Evolutionary conservation across 1,140 invertebrate species (phyloP), one percentile per base, ranked within the genome.

Genomic region (Galleria mellonella): DNA sequence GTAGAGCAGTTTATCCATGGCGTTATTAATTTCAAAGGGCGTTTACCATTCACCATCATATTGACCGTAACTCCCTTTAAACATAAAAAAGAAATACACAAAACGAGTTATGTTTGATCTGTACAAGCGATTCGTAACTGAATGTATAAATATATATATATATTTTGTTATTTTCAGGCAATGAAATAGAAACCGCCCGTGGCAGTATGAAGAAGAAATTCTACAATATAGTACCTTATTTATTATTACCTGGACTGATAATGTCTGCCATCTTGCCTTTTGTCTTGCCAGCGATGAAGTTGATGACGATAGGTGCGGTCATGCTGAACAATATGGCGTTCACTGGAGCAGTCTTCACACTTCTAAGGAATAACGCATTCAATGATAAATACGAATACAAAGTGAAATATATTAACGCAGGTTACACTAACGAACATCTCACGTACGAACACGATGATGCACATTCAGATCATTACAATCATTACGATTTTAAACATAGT

Each of bases 251-350:
- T 4, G 84, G 84, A 2, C 64, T 87, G 1, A 67, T 87, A 4
- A 86, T 87, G 78, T 82, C 86, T 2, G 84, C 86, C 4, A 61
- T 87, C 17, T 62, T 87, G 43, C 86, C 86, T 7, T 87, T 87
- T 46, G 63, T 86, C 17, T 66, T 87, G 55, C 86, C 86, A 35
- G 75, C 77, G 0, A 50, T 87, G 31, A 87, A 86, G 57, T 76
- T 87, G 68, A 81, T 82, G 71, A 72, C 75, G 0, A 9, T 87
- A 4, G 78, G 63, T 4, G 68, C 64, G 0, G 78, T 69, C 4
- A 71, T 86, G 60, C 50, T 87, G 0, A 87, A 87, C 55, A 78
- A 86, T 17, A 83, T 87, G 79, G 84, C 84, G 0, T 49, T 87
- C 5, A 62, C 63, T 1, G 83, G 84, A n/a, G 78, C 86, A 1